Conservation (phyloP, 2,888 invertebrate species). For the Mesoligia furuncula region DNA sequence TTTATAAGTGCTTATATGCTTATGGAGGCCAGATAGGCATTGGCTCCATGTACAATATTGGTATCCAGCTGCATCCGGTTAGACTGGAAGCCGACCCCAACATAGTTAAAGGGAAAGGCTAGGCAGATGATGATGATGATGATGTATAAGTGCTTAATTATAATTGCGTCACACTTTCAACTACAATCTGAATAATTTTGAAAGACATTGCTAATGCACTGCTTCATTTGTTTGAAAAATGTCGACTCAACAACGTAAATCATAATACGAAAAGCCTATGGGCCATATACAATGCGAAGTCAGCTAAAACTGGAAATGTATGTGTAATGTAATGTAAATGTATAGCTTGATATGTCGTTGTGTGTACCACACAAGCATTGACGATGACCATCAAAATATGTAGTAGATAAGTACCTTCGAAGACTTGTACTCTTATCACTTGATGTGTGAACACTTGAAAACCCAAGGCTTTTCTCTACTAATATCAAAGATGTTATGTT, state of each 20-base stretch:
- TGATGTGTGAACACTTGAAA: constrained; percentile 2
- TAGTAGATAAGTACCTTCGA: not conserved
- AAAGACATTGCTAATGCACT: not conserved
- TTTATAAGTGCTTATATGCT: too few species aligned
- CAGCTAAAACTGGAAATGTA: too few species aligned
- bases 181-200: not conserved
- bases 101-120: too few species aligned
- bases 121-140: too few species aligned
- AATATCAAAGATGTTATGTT: constrained; percentile 46
- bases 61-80: too few species aligned
- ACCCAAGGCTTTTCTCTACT: constrained; percentile 15
- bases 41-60: too few species aligned
- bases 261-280: too few species aligned
- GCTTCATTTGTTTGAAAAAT: not conserved
- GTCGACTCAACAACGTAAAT: not conserved
- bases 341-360: too few species aligned
- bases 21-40: too few species aligned
- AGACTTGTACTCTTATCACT: constrained; percentile 1
- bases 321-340: too few species aligned
- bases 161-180: not conserved
- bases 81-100: too few species aligned
- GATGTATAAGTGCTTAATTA: not conserved
- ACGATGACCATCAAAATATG: not conserved
- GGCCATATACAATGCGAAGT: too few species aligned
- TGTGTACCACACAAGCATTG: not conserved